These are phyloP conservation scores for Strix aluco DNA, from an alignment of 2,113 vertebrate genomes.

Conservation along the genomic window DNA sequence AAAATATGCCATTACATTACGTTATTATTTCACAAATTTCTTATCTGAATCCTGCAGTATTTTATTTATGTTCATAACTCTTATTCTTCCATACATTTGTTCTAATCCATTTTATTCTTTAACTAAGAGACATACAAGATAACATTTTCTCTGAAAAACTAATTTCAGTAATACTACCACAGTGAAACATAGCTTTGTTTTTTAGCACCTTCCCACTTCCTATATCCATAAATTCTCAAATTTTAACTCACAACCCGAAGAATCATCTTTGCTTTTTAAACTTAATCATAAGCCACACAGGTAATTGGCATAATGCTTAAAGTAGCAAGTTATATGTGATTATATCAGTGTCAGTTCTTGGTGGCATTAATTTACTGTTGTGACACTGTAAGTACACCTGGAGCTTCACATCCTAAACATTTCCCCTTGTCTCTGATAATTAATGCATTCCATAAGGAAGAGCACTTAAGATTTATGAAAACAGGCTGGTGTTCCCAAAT, in stretches of 20 bases:
- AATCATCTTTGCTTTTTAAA: neutral
- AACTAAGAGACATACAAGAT: neutral
- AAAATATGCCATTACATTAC: neutral
- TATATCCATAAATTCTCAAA: neutral
- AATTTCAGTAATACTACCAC: neutral
- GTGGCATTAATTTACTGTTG: conserved; percentile 59
- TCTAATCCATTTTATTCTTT: neutral
- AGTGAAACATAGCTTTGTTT: neutral
- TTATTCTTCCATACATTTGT: neutral
- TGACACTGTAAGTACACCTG: neutral
- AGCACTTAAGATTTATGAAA: neutral
- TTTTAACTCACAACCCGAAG: neutral
- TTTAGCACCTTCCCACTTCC: neutral
- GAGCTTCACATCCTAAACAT: conserved; percentile 23
- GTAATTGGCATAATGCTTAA: conserved; percentile 12
- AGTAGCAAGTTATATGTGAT: conserved; percentile 19
- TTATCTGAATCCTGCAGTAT: neutral
- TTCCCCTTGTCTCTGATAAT: conserved; percentile 16
- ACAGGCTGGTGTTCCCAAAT: neutral
- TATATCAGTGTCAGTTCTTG: conserved; percentile 40
- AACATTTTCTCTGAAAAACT: neutral
- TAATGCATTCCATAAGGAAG: conserved; percentile 17
- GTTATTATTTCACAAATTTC: neutral
- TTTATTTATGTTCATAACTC: neutral
- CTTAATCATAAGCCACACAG: neutral